A percentile compares a stretch with the other conserved stretches of the same genome.
Evolutionary conservation across 2,888 invertebrate species (phyloP).

Genomic region (Calameuta pallipes): DNA sequence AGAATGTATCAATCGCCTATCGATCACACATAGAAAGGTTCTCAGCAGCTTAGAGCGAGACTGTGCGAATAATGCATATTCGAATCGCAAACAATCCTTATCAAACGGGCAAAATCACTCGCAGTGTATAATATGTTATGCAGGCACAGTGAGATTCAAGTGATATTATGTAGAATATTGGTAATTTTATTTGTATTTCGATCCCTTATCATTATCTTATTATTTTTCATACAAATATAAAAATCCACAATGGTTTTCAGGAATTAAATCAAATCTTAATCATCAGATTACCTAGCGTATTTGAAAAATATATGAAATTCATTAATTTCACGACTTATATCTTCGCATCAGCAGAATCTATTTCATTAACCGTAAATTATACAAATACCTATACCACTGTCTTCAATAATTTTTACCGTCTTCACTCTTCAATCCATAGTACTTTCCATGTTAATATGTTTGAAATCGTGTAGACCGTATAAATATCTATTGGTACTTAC

Average conservation of each 20-base stretch:
- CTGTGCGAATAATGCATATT: not conserved
- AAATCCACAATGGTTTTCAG: not conserved
- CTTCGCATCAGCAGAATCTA: not conserved
- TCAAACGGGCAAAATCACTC: not conserved
- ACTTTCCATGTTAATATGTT: not conserved
- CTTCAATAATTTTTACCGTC: not conserved
- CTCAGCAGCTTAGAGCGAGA: not conserved
- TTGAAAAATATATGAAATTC: not conserved
- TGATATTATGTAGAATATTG: constrained; percentile 1
- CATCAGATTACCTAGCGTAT: too few relatives aligned
- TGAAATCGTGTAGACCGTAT: not conserved
- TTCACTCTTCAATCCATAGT: not conserved
- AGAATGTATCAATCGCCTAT: not conserved
- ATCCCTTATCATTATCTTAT: not conserved
- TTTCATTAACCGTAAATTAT: not conserved
- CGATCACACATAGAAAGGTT: not conserved
- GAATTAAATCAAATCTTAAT: not conserved
- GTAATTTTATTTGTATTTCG: not conserved
- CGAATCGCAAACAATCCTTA: not conserved
- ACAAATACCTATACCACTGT: not conserved
- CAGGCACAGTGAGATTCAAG: not conserved
- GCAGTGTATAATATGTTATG: not conserved
- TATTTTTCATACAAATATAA: not conserved
- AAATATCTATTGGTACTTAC: not conserved
- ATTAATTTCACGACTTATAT: not conserved